phyloP scores from a whole-genome alignment of 2,797 vertebrate species.

The Pangasius larnaudii region DNA sequence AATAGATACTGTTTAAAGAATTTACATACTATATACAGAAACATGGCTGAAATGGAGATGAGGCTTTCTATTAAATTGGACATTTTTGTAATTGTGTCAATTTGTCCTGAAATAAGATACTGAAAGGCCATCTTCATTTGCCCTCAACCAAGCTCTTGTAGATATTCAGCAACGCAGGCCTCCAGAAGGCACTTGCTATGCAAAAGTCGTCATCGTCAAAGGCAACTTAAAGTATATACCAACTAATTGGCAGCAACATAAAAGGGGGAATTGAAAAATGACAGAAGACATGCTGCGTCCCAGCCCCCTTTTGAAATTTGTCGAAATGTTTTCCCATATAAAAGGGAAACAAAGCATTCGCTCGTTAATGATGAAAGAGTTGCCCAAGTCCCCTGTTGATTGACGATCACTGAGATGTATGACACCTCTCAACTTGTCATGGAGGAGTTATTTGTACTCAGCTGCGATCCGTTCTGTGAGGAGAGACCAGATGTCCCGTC shows the following conservation, averaged over 20 bases:
- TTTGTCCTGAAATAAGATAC: constrained; percentile 34
- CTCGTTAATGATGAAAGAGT: constrained; percentile 78
- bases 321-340: constrained; percentile 70
- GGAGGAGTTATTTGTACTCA: constrained; percentile 80
- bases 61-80: constrained; percentile 24
- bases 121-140: constrained; percentile 33
- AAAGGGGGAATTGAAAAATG: constrained; percentile 65
- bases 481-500: constrained; percentile 83
- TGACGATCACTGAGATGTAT: constrained; percentile 83
- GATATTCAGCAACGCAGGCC: constrained; percentile 6
- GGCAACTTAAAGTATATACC: constrained; percentile 68
- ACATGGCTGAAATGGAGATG: constrained; percentile 20
- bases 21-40: not conserved
- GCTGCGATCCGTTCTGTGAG: constrained; percentile 77
- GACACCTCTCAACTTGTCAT: constrained; percentile 83
- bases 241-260: constrained; percentile 72
- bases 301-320: constrained; percentile 60
- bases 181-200: constrained; percentile 52
- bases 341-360: constrained; percentile 74
- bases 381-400: constrained; percentile 78
- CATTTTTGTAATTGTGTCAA: constrained; percentile 34
- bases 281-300: constrained; percentile 60
- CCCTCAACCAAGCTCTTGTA: constrained; percentile 22
- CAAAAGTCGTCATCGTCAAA: constrained; percentile 63
- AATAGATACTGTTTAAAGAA: not conserved